Evolutionary conservation across 2,797 vertebrate species (phyloP), one percentile per base, ranked within the genome.

Genomic region (Borostomias antarcticus): DNA sequence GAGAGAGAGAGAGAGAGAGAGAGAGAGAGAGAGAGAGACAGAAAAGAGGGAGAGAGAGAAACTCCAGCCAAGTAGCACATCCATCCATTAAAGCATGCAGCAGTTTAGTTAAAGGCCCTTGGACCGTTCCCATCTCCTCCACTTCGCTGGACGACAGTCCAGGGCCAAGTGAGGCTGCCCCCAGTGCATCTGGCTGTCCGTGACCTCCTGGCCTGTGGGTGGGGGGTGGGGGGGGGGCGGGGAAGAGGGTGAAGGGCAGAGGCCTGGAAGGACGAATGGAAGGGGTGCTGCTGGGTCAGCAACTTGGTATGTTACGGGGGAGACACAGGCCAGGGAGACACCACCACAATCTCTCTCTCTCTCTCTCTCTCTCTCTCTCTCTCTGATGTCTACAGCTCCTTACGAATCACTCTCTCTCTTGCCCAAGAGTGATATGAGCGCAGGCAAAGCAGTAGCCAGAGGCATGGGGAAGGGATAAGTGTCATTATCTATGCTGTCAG

Each of bases 321-420:
- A 70, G 79, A 83, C 86, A 89, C 88, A 88, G 88, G 88, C 80
- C 88, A 86, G 68, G 15, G 73, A 83, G 57, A 66, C 70, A 74
- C 58, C 81, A 61, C 26, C 15, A 13, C 21, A 4, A 43, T 45
- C 11, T 45, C n/a, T 51, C 48, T 26, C 48, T 13, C 11, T 19
- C 10, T 72, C 72, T 72, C 69, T 62, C 58, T 68, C 60, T 67
- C 47, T 63, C 52, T 64, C 50, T 64, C 58, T 40, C 5, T 37
- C 37, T 71, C 58, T 62, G 61, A 73, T 70, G 75, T 73, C 69
- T 82, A 69, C 73, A 57, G 58, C 68, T 76, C 66, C 56, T 78
- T 82, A 45, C 40, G n/a, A 17, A 45, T n/a, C n/a, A 17, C 13
- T 13, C 40, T 17, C 1, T 13, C 13, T 13, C 15, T 17, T 45